A percentile compares a stretch with the other conserved stretches of the same genome.
Conservation (phyloP, 2,888 invertebrate genomes). For the Polydesmus complanatus region DNA sequence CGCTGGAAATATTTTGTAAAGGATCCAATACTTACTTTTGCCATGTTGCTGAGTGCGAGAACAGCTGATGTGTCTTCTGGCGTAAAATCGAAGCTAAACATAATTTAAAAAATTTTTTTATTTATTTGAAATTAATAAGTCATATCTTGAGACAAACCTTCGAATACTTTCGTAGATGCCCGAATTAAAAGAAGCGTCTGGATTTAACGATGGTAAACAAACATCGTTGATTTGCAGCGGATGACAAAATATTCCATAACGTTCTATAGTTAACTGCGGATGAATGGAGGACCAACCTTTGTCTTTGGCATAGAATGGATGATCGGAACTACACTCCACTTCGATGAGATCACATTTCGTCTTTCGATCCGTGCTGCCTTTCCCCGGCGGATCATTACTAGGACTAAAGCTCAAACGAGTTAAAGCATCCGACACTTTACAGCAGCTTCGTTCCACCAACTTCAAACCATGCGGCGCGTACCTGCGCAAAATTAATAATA, state of each 20-base stretch:
- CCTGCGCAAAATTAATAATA: neutral
- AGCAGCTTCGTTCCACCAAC: neutral
- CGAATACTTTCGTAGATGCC: constrained; percentile 25
- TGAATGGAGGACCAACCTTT: constrained; percentile 36
- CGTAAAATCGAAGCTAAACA: constrained; percentile 15
- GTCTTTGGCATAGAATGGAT: constrained; percentile 33
- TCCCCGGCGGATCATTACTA: constrained; percentile 26
- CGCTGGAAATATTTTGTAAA: too few species aligned
- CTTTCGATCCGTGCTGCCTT: constrained; percentile 20
- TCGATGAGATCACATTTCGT: constrained; percentile 24
- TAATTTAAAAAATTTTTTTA: neutral
- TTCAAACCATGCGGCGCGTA: constrained; percentile 10
- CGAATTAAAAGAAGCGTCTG: constrained; percentile 25
- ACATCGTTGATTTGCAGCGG: constrained; percentile 32
- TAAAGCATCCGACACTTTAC: neutral
- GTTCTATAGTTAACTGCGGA: constrained; percentile 30
- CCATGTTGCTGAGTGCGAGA: constrained; percentile 16
- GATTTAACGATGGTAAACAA: constrained; percentile 29
- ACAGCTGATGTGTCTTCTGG: constrained; percentile 18
- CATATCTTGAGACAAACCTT: constrained; percentile 17
- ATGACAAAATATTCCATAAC: constrained; percentile 33
- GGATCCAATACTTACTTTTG: constrained; percentile 8
- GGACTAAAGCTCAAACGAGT: constrained; percentile 24
- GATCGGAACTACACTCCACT: constrained; percentile 27
- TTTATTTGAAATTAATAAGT: constrained; percentile 3